These are phyloP conservation scores for Glossophaga mutica DNA, from an alignment of 2,797 vertebrate genomes.

Conservation along the genomic window DNA sequence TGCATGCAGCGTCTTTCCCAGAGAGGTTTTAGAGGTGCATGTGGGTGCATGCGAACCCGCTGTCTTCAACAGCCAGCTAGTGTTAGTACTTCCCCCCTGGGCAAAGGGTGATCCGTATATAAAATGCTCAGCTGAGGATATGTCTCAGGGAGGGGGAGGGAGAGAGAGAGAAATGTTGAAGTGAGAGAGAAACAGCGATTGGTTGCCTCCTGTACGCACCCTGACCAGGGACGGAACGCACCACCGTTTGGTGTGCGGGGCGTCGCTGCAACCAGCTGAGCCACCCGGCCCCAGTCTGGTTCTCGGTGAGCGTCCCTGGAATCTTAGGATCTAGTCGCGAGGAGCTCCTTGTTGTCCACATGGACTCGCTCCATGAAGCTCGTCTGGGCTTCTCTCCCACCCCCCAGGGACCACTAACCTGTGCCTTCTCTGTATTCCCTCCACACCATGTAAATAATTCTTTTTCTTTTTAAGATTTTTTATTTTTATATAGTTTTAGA, in stretches of 20 bases:
- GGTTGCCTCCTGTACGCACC: background rate
- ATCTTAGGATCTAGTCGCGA: background rate
- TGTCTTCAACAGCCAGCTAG: background rate
- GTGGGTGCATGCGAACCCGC: background rate
- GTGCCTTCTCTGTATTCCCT: background rate
- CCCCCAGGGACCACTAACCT: background rate
- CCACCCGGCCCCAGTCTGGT: background rate
- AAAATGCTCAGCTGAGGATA: background rate
- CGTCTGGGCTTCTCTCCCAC: too few species aligned
- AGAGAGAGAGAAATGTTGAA: too few species aligned
- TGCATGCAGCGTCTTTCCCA: background rate
- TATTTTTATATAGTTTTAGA: too few species aligned
- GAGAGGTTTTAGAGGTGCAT: background rate
- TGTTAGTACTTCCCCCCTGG: background rate
- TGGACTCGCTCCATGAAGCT: background rate
- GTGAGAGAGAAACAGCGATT: background rate
- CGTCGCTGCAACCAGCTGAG: accelerated
- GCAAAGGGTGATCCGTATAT: background rate
- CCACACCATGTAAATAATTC: background rate
- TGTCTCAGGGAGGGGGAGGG: too few species aligned
- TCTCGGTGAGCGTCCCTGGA: background rate
- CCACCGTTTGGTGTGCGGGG: background rate
- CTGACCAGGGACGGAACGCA: background rate
- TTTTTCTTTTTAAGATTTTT: too few species aligned
- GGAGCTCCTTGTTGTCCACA: background rate